A percentile compares a stretch with the other conserved stretches of the same genome.
Evolutionary conservation across 2,113 vertebrate genomes (phyloP).

Genomic region (Mobula birostris): DNA sequence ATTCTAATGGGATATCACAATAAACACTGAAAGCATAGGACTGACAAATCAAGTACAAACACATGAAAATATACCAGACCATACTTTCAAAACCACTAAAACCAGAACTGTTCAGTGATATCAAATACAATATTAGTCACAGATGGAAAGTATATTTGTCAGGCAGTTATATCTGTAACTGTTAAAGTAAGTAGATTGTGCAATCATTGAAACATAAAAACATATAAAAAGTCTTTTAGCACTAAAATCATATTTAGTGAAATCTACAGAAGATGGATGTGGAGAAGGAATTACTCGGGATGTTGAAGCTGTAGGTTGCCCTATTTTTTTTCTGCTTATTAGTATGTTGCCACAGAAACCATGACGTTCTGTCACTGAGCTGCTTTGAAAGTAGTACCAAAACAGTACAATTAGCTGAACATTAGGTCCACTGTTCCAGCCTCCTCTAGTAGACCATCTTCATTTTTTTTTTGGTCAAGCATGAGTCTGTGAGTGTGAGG

Average conservation of each 20-base stretch:
- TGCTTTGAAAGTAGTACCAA: background rate
- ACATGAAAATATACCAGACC: background rate
- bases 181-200: background rate
- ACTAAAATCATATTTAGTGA: background rate
- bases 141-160: background rate
- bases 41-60: background rate
- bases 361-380: background rate
- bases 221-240: background rate
- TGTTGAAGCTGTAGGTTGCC: background rate
- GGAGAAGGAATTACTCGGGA: background rate
- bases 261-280: background rate
- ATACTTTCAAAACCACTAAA: background rate
- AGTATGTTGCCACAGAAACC: background rate
- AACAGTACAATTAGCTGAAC: background rate
- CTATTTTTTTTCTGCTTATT: background rate
- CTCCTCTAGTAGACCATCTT: no score
- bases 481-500: background rate
- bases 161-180: background rate
- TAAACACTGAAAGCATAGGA: background rate
- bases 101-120: background rate
- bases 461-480: background rate
- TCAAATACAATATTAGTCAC: background rate
- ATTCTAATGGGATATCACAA: background rate
- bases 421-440: background rate
- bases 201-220: background rate